A percentile compares a stretch with the other conserved stretches of the same genome.
Evolutionary conservation across 2,113 vertebrate species (phyloP).

Genomic region (Echinops telfairi): DNA sequence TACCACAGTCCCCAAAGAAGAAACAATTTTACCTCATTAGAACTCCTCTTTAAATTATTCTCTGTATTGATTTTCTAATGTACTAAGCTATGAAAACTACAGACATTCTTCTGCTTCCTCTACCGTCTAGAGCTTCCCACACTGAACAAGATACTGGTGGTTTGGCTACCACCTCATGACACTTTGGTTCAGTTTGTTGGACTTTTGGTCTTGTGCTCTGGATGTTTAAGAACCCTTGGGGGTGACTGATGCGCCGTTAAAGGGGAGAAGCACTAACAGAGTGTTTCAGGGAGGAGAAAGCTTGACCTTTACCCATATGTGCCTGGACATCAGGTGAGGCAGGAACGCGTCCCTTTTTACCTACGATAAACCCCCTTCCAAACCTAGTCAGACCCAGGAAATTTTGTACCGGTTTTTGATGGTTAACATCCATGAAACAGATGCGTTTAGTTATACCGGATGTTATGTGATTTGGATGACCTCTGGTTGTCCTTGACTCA

Average conservation of each 20-base stretch:
- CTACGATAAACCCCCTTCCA: neutral
- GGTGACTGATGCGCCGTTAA: neutral
- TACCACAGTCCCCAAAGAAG: neutral
- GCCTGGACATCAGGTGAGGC: neutral
- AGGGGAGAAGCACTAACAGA: neutral
- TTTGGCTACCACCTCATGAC: neutral
- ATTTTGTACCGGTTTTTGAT: too few species aligned
- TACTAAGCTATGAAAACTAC: neutral
- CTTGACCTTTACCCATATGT: neutral
- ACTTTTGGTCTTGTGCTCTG: neutral
- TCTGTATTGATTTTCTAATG: neutral
- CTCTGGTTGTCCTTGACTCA: too few species aligned
- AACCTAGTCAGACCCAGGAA: neutral
- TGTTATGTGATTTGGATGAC: too few species aligned
- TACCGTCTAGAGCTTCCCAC: neutral
- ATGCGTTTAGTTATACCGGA: too few species aligned
- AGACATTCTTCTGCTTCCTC: neutral
- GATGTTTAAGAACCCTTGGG: neutral
- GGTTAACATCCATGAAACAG: too few species aligned
- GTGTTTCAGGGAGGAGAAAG: neutral
- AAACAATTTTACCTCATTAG: neutral
- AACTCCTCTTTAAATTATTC: neutral
- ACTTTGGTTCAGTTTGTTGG: neutral
- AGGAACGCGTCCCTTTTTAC: neutral
- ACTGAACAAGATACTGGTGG: neutral